Base-by-base conservation (phyloP, 2,797 vertebrate genomes). In the Schizopygopsis malacanthus region DNA sequence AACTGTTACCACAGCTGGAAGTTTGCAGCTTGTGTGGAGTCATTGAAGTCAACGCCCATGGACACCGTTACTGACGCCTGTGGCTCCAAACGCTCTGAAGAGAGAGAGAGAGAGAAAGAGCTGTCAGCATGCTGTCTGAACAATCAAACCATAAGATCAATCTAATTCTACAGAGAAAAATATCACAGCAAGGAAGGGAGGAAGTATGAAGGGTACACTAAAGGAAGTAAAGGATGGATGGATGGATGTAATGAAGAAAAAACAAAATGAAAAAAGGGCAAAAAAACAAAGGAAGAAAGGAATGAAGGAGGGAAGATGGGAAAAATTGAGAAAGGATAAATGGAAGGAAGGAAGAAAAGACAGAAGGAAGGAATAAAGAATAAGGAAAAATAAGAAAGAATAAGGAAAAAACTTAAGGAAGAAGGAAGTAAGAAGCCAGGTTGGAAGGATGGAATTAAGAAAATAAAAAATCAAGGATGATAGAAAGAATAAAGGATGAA, bases 1-100 rank as follows among this genome's bases (percentile, higher is more conserved):
- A 63, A 16, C 13, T 95, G 96, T 96, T 93, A 99, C 98, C 98
- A 98, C 91, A 99, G 93, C 92, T 98, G 97, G 94, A 99, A 99
- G 95, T 93, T 96, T 91, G 97, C 97, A 59, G 94, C 96, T 91
- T 99, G 98, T 86, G 97, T 98, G 85, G 98, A 99, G 95, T 99
- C 98, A 92, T 96, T 97, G 92, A 99, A 99, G 96, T 99, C 97
- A 81, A 99, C 95, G 89, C 98, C 97, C 95, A 99, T 88, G 90
- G 97, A 95, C 90, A 97, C 96, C 0, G 96, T 97, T 91, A 97
- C 89, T n/a, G 97, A 98, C 90, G 94, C 95, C 90, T 94, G 95
- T 81, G 96, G 96, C 91, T 97, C 96, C 91, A 99, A 96, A 79
- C 92, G 95, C 87, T 96, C 98, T 99, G 95, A 71, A 91, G 59